Percentiles rank a stretch among this genome's conserved stretches.
These are phyloP conservation scores for Chrysochloris asiatica DNA, from an alignment of 2,113 vertebrate species.

Conservation along the genomic window DNA sequence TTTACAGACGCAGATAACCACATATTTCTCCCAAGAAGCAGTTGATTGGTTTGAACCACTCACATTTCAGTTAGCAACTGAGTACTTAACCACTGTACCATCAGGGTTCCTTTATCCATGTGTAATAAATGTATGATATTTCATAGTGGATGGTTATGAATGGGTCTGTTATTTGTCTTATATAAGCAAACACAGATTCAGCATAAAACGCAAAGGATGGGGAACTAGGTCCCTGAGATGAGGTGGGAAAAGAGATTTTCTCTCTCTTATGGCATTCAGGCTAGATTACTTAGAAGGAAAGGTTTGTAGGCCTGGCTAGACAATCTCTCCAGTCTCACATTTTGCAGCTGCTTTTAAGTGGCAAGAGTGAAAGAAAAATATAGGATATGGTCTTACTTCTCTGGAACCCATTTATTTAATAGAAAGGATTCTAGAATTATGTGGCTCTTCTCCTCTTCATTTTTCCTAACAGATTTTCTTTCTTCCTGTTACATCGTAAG, in stretches of 20 bases:
- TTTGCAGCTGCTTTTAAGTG: slow-evolving; percentile 22
- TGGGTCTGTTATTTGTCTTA: neutral
- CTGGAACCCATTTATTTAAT: slow-evolving; percentile 54
- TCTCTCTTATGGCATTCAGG: neutral
- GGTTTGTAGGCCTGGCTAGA: neutral
- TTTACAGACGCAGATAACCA: neutral
- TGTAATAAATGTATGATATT: neutral
- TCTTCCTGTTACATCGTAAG: slow-evolving; percentile 56
- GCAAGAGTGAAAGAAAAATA: slow-evolving; percentile 19
- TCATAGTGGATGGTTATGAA: neutral
- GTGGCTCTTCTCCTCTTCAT: slow-evolving; percentile 36
- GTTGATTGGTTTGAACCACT: neutral
- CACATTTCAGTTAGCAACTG: neutral
- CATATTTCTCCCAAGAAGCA: neutral
- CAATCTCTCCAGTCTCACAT: slow-evolving; percentile 11
- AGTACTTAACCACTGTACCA: neutral
- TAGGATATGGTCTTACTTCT: neutral
- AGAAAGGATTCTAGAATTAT: slow-evolving; percentile 61
- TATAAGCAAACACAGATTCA: neutral
- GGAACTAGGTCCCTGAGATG: neutral
- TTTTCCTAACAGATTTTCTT: slow-evolving; percentile 56
- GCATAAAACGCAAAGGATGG: neutral
- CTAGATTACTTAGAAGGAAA: slow-evolving; percentile 20
- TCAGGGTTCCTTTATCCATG: neutral
- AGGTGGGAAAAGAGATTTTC: slow-evolving; percentile 18